Base-by-base conservation (phyloP, 2,888 invertebrate species). In the Eledona agricola region DNA sequence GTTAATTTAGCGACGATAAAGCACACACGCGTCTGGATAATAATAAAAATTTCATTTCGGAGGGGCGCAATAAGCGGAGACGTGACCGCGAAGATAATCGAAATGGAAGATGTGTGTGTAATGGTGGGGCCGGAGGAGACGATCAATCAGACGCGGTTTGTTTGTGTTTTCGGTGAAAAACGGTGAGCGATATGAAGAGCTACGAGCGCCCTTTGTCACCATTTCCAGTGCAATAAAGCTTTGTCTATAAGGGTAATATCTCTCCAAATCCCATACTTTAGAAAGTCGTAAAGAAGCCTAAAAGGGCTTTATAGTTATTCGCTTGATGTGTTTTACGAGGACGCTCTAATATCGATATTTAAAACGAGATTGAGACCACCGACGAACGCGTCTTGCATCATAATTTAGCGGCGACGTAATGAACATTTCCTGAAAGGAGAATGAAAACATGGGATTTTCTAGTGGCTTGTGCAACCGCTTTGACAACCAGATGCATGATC, bases 261-360 rank as follows among this genome's bases (percentile, higher is more conserved):
- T 74, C 72, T 70, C 61, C 66, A 72, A 74, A 75, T 73, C 73
- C 73, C 71, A 72, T 75, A 73, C 73, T 75, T 75, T 73, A 72
- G 72, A 71, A 71, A 72, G 66, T 69, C 72, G 70, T 75, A 75
- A 75, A 74, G 70, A 66, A 72, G 66, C 67, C 71, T 66, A 71
- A 73, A 70, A 66, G 70, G 65, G 71, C 70, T 71, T 68, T 69
- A 66, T 68, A 69, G 66, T 70, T 70, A 70, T 70, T 67, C 71
- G 64, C 65, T 63, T 64, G 71, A 70, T 68, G 65, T 70, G 66
- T 64, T 72, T 72, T 70, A 70, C 67, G 61, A 62, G 59, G 55
- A 55, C 62, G 58, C 64, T 59, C 64, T 65, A 66, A 69, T 70
- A 68, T 69, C 68, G 66, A 69, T 69, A 69, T 68, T 66, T 71